Percentiles rank a stretch among this genome's conserved stretches.
These are phyloP conservation scores for Apus apus DNA, from an alignment of 2,113 vertebrate genomes.

Conservation along the genomic window DNA sequence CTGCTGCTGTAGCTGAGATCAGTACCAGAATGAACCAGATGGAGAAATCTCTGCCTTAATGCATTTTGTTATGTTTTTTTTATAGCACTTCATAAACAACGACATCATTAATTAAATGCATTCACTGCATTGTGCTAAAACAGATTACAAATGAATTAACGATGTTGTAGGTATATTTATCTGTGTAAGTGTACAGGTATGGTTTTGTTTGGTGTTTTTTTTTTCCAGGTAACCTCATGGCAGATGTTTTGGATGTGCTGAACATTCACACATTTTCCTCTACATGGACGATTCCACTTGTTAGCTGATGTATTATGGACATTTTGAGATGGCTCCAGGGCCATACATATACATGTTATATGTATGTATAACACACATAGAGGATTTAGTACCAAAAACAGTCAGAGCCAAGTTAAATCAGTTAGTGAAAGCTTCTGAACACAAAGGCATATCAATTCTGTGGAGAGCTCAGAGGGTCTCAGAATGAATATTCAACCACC, in stretches of 20 bases:
- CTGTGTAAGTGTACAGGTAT: neutral
- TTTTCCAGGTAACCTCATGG: neutral
- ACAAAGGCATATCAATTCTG: fast-evolving
- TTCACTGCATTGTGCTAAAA: neutral
- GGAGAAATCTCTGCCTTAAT: neutral
- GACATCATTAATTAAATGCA: neutral
- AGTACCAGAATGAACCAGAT: neutral
- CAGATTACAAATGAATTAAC: neutral
- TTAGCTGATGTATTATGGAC: neutral
- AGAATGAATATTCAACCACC: neutral
- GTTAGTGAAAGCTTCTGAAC: neutral
- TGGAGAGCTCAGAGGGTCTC: neutral
- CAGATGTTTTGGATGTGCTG: neutral
- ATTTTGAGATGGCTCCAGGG: neutral
- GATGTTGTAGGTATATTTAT: neutral
- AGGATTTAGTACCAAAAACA: neutral
- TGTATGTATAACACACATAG: neutral
- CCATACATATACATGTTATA: too few relatives aligned
- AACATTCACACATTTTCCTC: neutral
- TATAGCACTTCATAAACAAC: neutral
- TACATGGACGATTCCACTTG: neutral
- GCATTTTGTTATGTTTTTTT: neutral
- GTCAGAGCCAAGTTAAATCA: neutral
- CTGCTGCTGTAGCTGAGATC: neutral
- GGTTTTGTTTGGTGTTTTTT: neutral